A percentile compares a stretch with the other conserved stretches of the same genome.
These are phyloP conservation scores for Terebella lapidaria DNA, from an alignment of 2,888 invertebrate genomes.

Conservation along the genomic window DNA sequence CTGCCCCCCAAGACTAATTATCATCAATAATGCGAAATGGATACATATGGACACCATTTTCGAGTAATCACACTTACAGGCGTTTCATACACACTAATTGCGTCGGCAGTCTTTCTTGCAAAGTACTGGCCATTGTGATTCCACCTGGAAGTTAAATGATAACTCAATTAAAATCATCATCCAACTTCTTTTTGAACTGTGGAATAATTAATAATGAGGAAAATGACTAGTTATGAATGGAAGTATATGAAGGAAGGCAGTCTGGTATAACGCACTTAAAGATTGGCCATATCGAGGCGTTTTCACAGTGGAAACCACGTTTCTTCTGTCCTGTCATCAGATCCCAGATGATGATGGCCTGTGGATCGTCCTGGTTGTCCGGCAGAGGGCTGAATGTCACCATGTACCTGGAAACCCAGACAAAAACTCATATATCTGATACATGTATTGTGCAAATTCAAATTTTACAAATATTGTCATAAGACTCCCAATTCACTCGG, in stretches of 20 bases:
- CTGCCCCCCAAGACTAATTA: background rate
- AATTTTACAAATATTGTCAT: too few relatives aligned
- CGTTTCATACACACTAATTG: constrained; percentile 89
- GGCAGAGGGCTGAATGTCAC: constrained; percentile 87
- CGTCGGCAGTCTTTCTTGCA: constrained; percentile 71
- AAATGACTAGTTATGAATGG: background rate
- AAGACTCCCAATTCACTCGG: too few relatives aligned
- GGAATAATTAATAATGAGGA: background rate
- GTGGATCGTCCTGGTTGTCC: constrained; percentile 64
- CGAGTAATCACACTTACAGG: constrained; percentile 64
- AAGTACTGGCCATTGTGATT: constrained; percentile 93
- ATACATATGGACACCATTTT: too few relatives aligned
- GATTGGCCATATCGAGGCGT: constrained; percentile 77
- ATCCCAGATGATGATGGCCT: constrained; percentile 90
- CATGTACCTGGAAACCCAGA: constrained; percentile 64
- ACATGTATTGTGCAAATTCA: too few relatives aligned
- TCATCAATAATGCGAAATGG: background rate
- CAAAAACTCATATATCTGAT: background rate
- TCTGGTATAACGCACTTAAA: constrained; percentile 64
- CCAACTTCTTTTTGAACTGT: background rate
- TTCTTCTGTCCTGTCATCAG: constrained; percentile 90
- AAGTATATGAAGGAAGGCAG: background rate
- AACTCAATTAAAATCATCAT: background rate
- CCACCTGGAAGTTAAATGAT: constrained; percentile 61
- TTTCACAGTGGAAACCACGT: constrained; percentile 71